Evolutionary conservation across 1,140 invertebrate genomes (phyloP).

Genomic region (Hyles euphorbiae): DNA sequence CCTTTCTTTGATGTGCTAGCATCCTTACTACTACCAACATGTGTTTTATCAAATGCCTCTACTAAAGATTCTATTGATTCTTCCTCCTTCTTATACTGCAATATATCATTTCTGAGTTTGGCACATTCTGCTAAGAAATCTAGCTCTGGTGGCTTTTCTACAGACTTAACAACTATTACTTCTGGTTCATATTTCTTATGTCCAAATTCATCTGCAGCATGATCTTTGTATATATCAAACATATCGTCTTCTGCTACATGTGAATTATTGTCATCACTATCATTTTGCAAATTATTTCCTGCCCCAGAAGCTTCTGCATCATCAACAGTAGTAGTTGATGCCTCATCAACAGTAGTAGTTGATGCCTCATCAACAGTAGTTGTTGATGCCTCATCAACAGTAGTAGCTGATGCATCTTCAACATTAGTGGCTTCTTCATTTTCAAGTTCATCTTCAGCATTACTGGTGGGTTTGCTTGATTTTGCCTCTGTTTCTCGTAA

Average conservation of each 20-base stretch:
- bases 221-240: constrained; percentile 69
- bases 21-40: constrained; percentile 25
- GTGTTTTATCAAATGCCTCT: constrained; percentile 51
- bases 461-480: constrained; percentile 36
- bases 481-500: constrained; percentile 30
- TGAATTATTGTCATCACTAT: constrained; percentile 48
- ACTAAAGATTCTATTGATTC: constrained; percentile 50
- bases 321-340: constrained; percentile 16
- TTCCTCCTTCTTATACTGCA: constrained; percentile 45
- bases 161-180: constrained; percentile 46
- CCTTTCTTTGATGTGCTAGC: constrained; percentile 8
- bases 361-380: too few species aligned
- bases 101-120: constrained; percentile 55
- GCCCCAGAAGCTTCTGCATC: constrained; percentile 38
- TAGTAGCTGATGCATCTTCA: neutral
- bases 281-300: constrained; percentile 45
- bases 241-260: constrained; percentile 55
- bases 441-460: constrained; percentile 32
- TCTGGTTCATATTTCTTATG: constrained; percentile 64
- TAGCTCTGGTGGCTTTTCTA: constrained; percentile 25
- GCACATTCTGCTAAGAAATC: constrained; percentile 60
- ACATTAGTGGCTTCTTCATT: constrained; percentile 5
- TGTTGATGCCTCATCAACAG: constrained; percentile 4
- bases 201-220: constrained; percentile 64
- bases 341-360: neutral